phyloP scores from a whole-genome alignment of 2,113 vertebrate genomes.

The Hipposideros armiger region DNA sequence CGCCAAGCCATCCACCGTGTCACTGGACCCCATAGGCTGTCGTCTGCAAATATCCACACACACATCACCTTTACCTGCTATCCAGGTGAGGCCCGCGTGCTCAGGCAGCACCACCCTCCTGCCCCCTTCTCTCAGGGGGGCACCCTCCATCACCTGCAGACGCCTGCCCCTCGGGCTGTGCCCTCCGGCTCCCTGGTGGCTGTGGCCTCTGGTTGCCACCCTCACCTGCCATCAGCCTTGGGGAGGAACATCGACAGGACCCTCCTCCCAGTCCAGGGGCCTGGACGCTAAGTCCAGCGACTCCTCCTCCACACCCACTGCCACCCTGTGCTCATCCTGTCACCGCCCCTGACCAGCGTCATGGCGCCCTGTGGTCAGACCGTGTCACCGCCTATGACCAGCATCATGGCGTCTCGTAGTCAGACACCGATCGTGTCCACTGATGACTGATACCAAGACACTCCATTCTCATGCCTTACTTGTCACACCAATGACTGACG shows the following conservation, averaged over 20 bases:
- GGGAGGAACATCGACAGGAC: accelerated
- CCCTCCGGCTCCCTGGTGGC: not conserved
- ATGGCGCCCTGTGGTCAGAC: accelerated
- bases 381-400: accelerated
- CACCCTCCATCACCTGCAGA: not conserved
- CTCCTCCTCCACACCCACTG: not conserved
- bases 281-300: not conserved
- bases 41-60: no score
- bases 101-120: no score
- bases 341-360: not conserved
- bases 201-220: not conserved
- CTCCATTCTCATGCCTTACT: no score
- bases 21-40: no score
- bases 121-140: no score
- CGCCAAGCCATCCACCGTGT: no score
- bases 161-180: not conserved
- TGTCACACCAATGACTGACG: no score
- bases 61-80: no score
- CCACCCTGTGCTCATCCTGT: not conserved
- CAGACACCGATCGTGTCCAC: no score
- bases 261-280: not conserved
- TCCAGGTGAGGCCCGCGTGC: no score
- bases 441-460: no score
- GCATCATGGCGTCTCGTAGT: no score
- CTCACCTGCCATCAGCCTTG: not conserved